phyloP scores from a whole-genome alignment of 2,113 vertebrate genomes.

The Antigone vipio region DNA sequence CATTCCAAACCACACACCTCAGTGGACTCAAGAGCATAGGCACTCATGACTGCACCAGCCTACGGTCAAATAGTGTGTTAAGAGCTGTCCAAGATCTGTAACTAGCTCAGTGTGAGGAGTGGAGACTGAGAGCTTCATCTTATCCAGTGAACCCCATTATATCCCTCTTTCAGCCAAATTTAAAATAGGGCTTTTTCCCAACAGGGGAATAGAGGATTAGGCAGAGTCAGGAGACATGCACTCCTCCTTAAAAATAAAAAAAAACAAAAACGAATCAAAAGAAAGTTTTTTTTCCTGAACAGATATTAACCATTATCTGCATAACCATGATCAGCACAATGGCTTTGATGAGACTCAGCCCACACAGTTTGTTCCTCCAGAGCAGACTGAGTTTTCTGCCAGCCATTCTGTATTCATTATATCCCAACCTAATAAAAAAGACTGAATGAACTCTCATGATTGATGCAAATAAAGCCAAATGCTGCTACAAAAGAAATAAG shows the following conservation, averaged over 20 bases:
- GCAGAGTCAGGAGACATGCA: neutral
- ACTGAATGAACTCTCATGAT: neutral
- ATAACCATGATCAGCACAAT: conserved; percentile 40
- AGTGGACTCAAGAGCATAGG: neutral
- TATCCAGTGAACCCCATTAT: neutral
- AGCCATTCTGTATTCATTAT: neutral
- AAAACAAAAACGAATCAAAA: neutral
- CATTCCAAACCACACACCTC: neutral
- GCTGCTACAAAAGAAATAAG: neutral
- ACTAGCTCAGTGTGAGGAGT: neutral
- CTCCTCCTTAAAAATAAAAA: neutral
- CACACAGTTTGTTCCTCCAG: conserved; percentile 21
- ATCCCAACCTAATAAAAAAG: conserved; percentile 1
- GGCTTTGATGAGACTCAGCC: conserved; percentile 55
- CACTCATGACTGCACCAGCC: neutral
- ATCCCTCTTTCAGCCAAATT: neutral
- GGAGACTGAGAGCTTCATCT: neutral
- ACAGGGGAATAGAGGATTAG: neutral
- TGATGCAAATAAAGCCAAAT: conserved; percentile 45
- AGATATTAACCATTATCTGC: conserved; percentile 15
- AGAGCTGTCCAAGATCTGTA: neutral
- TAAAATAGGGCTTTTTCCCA: neutral
- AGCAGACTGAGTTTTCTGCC: conserved; percentile 20
- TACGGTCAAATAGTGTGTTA: neutral
- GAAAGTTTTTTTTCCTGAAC: neutral